Conservation (phyloP, 2,113 vertebrate species). For the Poecile atricapillus region DNA sequence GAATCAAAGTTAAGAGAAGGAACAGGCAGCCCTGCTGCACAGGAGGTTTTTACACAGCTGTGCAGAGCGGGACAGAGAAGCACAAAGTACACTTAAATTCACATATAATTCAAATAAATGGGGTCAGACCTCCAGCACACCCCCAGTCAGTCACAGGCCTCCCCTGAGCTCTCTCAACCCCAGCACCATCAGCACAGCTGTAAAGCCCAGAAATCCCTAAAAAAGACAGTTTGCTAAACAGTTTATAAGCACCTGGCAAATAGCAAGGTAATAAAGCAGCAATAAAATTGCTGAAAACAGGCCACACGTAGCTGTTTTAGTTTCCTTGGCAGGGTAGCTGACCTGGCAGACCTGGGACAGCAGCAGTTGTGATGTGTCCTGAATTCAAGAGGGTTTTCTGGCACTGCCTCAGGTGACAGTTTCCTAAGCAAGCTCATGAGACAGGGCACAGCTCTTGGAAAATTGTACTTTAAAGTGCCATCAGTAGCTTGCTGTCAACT, state of each 20-base stretch:
- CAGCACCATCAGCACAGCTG: neutral
- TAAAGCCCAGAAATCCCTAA: neutral
- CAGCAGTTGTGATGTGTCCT: neutral
- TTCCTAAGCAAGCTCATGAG: neutral
- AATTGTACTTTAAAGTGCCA: neutral
- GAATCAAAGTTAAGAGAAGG: neutral
- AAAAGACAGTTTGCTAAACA: neutral
- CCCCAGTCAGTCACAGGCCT: neutral
- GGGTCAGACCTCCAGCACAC: neutral
- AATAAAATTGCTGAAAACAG: neutral
- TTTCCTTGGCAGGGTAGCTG: neutral
- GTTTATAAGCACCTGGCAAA: neutral
- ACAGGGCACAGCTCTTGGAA: neutral
- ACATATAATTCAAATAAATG: neutral
- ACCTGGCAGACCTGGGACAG: neutral
- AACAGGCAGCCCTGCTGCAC: neutral
- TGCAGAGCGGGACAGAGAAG: neutral
- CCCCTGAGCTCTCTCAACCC: neutral
- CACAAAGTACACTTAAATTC: neutral
- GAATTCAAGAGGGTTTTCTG: neutral
- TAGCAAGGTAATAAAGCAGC: neutral
- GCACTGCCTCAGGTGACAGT: neutral
- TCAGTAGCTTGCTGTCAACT: neutral
- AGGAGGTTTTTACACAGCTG: rapidly evolving
- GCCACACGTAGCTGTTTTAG: neutral